Conservation (phyloP, 2,797 vertebrate species). For the Sebastes alutus region DNA sequence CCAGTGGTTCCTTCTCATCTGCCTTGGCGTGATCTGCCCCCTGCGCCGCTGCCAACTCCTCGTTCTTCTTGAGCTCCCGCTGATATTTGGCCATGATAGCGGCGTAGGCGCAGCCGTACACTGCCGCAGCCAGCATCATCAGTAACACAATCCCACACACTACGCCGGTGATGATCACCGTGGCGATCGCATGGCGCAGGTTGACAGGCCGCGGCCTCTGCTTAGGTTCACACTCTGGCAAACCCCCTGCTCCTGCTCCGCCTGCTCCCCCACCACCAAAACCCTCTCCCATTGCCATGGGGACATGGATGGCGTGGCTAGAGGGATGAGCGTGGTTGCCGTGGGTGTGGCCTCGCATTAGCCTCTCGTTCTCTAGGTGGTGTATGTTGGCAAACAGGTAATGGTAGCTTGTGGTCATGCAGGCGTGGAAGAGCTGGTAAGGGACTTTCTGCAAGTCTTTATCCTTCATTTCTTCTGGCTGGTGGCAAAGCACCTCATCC, state of each 20-base stretch:
- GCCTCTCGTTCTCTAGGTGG: slow-evolving; percentile 78
- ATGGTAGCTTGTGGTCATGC: slow-evolving; percentile 84
- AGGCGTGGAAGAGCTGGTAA: slow-evolving; percentile 91
- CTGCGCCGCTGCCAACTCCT: slow-evolving; percentile 70
- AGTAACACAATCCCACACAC: slow-evolving; percentile 95
- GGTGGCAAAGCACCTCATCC: slow-evolving; percentile 87
- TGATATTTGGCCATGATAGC: slow-evolving; percentile 92
- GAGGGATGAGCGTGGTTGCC: slow-evolving; percentile 78
- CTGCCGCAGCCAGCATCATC: slow-evolving; percentile 95
- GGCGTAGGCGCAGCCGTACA: slow-evolving; percentile 95
- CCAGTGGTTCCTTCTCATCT: slow-evolving; percentile 85
- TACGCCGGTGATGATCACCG: slow-evolving; percentile 94
- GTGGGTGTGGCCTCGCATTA: slow-evolving; percentile 68
- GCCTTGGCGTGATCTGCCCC: slow-evolving; percentile 66
- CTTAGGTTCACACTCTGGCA: slow-evolving; percentile 87
- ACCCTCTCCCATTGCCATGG: slow-evolving; percentile 73
- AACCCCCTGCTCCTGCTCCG: slow-evolving; percentile 50
- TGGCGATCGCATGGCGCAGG: slow-evolving; percentile 92
- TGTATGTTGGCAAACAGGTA: slow-evolving; percentile 81
- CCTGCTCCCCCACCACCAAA: slow-evolving; percentile 51
- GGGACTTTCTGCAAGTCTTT: slow-evolving; percentile 91
- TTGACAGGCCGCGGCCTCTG: slow-evolving; percentile 85
- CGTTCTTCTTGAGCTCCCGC: slow-evolving; percentile 84
- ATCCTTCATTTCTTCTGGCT: slow-evolving; percentile 88
- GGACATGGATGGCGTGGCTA: slow-evolving; percentile 69